Evolutionary conservation across 1,140 invertebrate species (phyloP), one percentile per base, ranked within the genome.

Genomic region (Asobara japonica): DNA sequence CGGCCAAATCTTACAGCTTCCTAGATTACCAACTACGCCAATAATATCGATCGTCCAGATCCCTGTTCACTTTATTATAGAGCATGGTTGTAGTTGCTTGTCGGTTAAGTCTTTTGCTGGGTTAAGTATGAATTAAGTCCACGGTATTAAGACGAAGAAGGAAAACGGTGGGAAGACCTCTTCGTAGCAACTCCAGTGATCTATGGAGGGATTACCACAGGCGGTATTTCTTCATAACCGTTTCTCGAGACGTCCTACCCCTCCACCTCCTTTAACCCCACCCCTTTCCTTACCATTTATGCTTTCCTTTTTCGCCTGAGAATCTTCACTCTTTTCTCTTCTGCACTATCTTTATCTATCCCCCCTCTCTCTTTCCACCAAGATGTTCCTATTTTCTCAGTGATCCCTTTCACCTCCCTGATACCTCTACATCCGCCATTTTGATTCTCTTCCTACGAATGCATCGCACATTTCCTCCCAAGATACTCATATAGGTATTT

Each of bases 101-200:
- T 68, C 62, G 36, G 25, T n/a, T 22, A 60, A 67, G 51, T 56
- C 51, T 25, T 56, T 56, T 56, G 51, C 30, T 65, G 62, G 64
- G 71, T 75, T 77, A 80, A 79, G 75, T 71, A 72, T 75, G 75
- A 77, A 69, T 80, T 79, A 80, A 80, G 76, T 75, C 75, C 38
- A 16, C 36, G 75, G 75, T 75, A 79, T 79, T 79, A 80, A 78
- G 76, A 78, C 72, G 71, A 70, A 33, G 41, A 65, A 71, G 70
- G 60, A 73, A 65, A 67, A 71, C 22, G 48, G 25, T 38, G 51
- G 30, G 62, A 8, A 48, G 69, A 31, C 36, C 45, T 62, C 36
- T 69, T n/a, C 51, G 29, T 41, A 48, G 51, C 33, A 56, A 38
- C 72, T 41, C 38, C 60, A 65, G 74, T 77, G 76, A 77, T 77